These are phyloP conservation scores for Saccopteryx bilineata DNA, from an alignment of 2,113 vertebrate species.

Conservation along the genomic window DNA sequence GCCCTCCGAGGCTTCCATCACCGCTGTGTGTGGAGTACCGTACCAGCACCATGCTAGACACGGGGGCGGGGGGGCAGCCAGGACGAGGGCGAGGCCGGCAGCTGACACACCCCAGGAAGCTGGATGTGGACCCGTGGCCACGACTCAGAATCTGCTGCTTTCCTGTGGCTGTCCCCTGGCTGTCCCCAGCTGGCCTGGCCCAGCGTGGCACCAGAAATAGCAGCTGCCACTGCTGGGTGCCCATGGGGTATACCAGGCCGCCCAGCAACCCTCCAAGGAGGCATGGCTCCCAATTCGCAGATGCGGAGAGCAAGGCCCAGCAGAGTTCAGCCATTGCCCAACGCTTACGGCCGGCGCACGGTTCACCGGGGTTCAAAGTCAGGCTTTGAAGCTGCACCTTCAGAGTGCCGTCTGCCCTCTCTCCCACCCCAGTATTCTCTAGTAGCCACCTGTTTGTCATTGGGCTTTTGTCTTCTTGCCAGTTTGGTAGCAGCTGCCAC, in stretches of 20 bases:
- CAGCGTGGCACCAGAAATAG: neutral
- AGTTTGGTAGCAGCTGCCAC: too few species aligned
- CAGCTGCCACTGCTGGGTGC: neutral
- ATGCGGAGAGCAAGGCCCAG: rapidly evolving
- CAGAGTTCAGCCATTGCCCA: neutral
- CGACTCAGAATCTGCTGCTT: rapidly evolving
- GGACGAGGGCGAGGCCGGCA: rapidly evolving
- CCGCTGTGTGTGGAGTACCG: rapidly evolving
- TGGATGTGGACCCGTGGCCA: rapidly evolving
- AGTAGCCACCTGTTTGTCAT: rapidly evolving
- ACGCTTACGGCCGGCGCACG: rapidly evolving
- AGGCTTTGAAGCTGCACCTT: neutral
- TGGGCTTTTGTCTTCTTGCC: neutral
- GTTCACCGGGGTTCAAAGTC: neutral
- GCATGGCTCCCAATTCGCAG: neutral
- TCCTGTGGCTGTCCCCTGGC: neutral
- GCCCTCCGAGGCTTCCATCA: too few species aligned
- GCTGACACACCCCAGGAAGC: neutral
- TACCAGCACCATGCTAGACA: neutral
- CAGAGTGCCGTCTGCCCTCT: rapidly evolving
- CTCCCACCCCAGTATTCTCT: neutral
- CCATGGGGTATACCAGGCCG: neutral
- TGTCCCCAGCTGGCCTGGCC: neutral
- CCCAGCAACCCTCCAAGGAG: neutral
- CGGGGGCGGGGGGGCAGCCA: neutral